Evolutionary conservation across 2,888 invertebrate genomes (phyloP).

Genomic region (Arctia plantaginis): DNA sequence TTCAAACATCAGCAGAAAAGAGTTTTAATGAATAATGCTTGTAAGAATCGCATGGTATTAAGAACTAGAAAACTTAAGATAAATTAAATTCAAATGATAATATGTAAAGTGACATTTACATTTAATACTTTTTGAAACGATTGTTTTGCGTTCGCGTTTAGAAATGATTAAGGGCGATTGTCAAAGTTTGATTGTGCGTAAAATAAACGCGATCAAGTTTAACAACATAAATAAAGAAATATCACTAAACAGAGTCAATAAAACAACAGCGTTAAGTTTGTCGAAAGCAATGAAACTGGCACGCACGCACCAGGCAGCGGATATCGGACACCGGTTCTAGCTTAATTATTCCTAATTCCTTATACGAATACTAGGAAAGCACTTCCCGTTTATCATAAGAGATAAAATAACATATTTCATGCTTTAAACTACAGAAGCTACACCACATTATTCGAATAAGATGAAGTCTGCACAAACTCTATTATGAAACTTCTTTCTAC

Average conservation of each 20-base stretch:
- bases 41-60: background rate
- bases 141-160: background rate
- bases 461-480: background rate
- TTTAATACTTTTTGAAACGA: background rate
- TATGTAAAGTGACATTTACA: background rate
- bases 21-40: background rate
- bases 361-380: background rate
- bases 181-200: constrained; percentile 15
- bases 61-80: background rate
- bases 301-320: constrained; percentile 2
- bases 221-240: constrained; percentile 11
- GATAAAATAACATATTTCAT: background rate
- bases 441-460: background rate
- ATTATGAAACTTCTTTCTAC: too few species aligned
- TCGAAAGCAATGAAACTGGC: constrained; percentile 3
- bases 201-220: constrained; percentile 12
- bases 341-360: background rate
- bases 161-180: constrained; percentile 6
- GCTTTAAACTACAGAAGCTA: background rate
- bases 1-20: background rate
- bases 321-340: background rate
- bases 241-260: constrained; percentile 20
- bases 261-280: background rate
- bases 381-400: background rate
- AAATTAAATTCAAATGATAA: too few species aligned